Percentiles rank a stretch among this genome's conserved stretches.
Conservation (phyloP, 2,113 vertebrate genomes). For the Colossoma macropomum region DNA sequence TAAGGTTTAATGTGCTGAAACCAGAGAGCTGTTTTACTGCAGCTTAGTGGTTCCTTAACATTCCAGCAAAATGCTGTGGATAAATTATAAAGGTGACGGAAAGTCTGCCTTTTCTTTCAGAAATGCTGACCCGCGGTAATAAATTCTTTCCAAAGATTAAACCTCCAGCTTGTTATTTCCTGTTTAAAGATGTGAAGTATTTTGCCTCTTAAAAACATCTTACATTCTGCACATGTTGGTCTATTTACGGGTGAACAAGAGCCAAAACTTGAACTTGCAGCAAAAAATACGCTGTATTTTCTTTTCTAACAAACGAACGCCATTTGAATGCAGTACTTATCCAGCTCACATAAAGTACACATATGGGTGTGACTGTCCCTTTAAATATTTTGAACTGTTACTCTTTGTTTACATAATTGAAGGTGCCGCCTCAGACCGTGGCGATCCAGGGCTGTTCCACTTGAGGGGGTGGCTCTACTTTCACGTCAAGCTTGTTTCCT, state of each 20-base stretch:
- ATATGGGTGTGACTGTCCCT: conserved; percentile 51
- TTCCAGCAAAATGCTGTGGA: background rate
- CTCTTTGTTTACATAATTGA: conserved; percentile 85
- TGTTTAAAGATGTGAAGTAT: background rate
- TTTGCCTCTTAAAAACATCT: background rate
- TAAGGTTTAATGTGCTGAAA: no score
- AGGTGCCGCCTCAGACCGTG: conserved; percentile 61
- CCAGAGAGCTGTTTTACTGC: no score
- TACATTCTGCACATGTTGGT: background rate
- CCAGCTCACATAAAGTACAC: background rate
- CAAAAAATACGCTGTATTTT: background rate
- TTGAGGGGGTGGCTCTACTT: background rate
- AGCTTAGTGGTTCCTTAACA: no score
- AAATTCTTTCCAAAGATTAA: background rate
- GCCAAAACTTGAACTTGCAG: background rate
- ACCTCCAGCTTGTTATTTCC: background rate
- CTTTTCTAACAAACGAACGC: background rate
- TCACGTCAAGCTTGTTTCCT: rapidly evolving
- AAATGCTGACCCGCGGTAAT: background rate
- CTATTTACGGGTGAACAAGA: no score
- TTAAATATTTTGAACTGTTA: conserved; percentile 77
- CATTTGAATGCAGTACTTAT: background rate
- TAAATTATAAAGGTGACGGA: background rate
- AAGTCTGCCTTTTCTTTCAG: background rate
- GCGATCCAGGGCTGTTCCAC: conserved; percentile 30